A percentile compares a stretch with the other conserved stretches of the same genome.
phyloP scores from a whole-genome alignment of 2,888 invertebrate species.

The Drosophila putrida region DNA sequence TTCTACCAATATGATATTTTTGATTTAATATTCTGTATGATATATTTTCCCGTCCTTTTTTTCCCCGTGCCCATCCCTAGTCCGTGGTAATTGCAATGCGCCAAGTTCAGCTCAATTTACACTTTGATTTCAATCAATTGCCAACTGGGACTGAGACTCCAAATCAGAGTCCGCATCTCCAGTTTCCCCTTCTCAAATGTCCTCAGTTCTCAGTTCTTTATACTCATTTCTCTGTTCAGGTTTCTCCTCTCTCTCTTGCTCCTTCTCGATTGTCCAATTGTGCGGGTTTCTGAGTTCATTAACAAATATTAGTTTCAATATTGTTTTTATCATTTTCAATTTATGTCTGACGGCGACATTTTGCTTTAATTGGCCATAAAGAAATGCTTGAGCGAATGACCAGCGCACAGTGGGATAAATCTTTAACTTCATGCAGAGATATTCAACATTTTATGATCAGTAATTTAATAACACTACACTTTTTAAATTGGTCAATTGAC shows the following conservation, averaged over 20 bases:
- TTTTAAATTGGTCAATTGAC: no score
- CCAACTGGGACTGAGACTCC: slow-evolving; percentile 3
- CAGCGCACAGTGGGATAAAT: slow-evolving; percentile 20
- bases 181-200: background rate
- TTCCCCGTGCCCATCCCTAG: no score
- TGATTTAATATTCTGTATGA: no score
- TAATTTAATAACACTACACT: background rate
- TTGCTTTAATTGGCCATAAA: slow-evolving; percentile 64
- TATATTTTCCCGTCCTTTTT: no score
- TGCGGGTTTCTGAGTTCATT: slow-evolving; percentile 64
- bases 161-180: background rate
- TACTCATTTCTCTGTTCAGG: background rate
- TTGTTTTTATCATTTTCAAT: slow-evolving; percentile 78
- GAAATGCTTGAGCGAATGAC: slow-evolving; percentile 30
- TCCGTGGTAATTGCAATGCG: slow-evolving; percentile 59
- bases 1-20: no score
- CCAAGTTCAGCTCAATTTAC: slow-evolving; percentile 66
- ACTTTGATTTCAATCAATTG: slow-evolving; percentile 80
- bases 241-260: background rate
- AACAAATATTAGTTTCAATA: slow-evolving; percentile 72
- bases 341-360: slow-evolving; percentile 45
- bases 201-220: slow-evolving; percentile 9
- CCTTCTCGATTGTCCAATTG: slow-evolving; percentile 25
- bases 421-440: background rate
- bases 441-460: background rate